Evolutionary conservation across 2,113 vertebrate species (phyloP).

Genomic region (Thalassoma bifasciatum): DNA sequence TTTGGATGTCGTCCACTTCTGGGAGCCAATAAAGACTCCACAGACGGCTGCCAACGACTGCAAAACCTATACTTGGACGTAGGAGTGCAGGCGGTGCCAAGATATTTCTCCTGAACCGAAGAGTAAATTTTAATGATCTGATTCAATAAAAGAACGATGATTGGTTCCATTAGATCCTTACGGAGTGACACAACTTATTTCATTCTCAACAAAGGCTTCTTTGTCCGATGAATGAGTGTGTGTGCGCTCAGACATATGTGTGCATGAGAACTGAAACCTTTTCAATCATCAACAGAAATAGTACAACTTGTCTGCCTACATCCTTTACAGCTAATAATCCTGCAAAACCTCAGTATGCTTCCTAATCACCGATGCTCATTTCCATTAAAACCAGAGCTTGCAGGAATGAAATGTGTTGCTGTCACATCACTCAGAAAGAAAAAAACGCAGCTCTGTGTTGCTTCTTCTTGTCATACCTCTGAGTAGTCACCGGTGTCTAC

Average conservation of each 20-base stretch:
- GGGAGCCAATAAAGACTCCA: constrained; percentile 72
- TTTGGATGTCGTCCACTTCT: constrained; percentile 71
- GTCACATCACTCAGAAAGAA: constrained; percentile 9
- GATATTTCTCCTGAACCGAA: constrained; percentile 55
- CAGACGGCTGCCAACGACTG: constrained; percentile 63
- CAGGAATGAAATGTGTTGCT: constrained; percentile 7
- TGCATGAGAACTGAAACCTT: constrained; percentile 27
- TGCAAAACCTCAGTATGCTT: neutral
- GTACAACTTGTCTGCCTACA: no score
- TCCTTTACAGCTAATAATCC: neutral
- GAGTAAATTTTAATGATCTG: constrained; percentile 65
- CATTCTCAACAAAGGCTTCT: constrained; percentile 42
- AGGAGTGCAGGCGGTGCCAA: constrained; percentile 55
- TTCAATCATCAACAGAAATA: constrained; percentile 28
- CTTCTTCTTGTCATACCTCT: constrained; percentile 43
- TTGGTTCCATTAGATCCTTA: constrained; percentile 38
- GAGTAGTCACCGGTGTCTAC: constrained; percentile 23
- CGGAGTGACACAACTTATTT: constrained; percentile 24
- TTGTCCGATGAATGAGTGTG: constrained; percentile 28
- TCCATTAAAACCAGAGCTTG: no score
- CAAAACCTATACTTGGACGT: constrained; percentile 74
- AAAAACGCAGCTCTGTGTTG: constrained; percentile 30
- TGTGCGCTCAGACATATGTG: no score
- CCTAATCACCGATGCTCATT: no score
- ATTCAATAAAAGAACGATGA: constrained; percentile 61